A percentile compares a stretch with the other conserved stretches of the same genome.
Evolutionary conservation across 2,888 invertebrate species (phyloP).

Genomic region (Clanis bilineata): DNA sequence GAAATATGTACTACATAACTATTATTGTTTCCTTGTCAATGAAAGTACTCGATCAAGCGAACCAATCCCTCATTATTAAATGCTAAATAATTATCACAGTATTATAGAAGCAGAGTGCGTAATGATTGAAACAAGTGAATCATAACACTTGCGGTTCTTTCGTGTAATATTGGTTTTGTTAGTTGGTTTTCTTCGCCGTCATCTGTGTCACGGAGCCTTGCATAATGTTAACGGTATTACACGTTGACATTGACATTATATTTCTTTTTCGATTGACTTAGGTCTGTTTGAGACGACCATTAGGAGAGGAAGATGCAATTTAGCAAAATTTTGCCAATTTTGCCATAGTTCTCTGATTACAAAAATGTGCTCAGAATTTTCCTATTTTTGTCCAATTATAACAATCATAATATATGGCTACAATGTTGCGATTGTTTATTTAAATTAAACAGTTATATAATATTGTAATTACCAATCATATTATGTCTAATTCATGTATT

Average conservation of each 20-base stretch:
- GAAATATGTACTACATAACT: slow-evolving; percentile 7
- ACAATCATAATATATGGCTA: too few relatives aligned
- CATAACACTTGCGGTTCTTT: slow-evolving; percentile 35
- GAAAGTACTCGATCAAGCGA: slow-evolving; percentile 8
- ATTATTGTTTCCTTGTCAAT: not conserved
- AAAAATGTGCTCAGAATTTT: too few relatives aligned
- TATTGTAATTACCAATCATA: too few relatives aligned
- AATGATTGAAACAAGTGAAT: slow-evolving; percentile 31
- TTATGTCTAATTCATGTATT: slow-evolving; percentile 36
- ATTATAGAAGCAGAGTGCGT: slow-evolving; percentile 24
- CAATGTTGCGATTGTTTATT: too few relatives aligned
- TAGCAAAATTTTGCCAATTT: too few relatives aligned
- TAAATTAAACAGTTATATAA: too few relatives aligned
- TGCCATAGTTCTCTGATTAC: too few relatives aligned
- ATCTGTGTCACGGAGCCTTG: slow-evolving; percentile 32
- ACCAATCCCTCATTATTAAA: not conserved
- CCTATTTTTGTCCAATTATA: too few relatives aligned
- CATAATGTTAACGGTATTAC: slow-evolving; percentile 18
- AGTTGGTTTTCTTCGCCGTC: slow-evolving; percentile 28
- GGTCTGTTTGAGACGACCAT: not conserved
- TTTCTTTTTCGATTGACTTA: not conserved
- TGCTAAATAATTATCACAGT: slow-evolving; percentile 30
- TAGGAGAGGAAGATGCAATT: not conserved
- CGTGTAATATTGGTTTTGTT: slow-evolving; percentile 35
- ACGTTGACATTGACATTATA: slow-evolving; percentile 4